Percentiles rank a stretch among this genome's conserved stretches.
Conservation (phyloP, 2,888 invertebrate genomes). For the Globia sparganii region DNA sequence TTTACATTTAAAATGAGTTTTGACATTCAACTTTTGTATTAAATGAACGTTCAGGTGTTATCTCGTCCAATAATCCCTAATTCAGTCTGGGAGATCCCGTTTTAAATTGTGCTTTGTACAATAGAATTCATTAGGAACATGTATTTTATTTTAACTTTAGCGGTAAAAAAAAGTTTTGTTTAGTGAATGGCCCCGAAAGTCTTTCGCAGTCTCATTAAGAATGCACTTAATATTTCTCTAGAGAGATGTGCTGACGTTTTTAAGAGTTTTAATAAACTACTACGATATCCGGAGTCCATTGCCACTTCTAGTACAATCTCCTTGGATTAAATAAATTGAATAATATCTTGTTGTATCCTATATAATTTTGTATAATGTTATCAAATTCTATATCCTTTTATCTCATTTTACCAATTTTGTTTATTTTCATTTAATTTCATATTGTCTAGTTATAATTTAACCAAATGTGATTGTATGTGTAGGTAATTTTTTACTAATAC, state of each 20-base stretch:
- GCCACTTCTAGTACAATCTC: too few species aligned
- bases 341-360: too few species aligned
- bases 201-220: conserved; percentile 14
- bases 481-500: too few species aligned
- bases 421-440: too few species aligned
- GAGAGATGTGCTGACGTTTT: background rate
- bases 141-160: conserved; percentile 25
- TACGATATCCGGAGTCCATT: too few species aligned
- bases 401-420: too few species aligned
- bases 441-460: too few species aligned
- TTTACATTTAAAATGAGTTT: conserved; percentile 39
- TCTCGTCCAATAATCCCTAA: conserved; percentile 35
- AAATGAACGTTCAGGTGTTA: conserved; percentile 35
- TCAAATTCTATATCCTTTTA: too few species aligned
- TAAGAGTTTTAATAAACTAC: background rate
- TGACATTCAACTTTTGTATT: conserved; percentile 22
- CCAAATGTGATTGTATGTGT: too few species aligned
- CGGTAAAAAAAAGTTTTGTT: conserved; percentile 24
- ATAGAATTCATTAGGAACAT: conserved; percentile 31
- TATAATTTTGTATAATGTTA: too few species aligned
- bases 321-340: too few species aligned
- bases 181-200: conserved; percentile 23
- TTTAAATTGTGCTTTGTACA: conserved; percentile 21
- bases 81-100: conserved; percentile 15
- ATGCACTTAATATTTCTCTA: conserved; percentile 17